Evolutionary conservation across 1,140 invertebrate species (phyloP), one percentile per base, ranked within the genome.

Genomic region (Bombus difficillimus): DNA sequence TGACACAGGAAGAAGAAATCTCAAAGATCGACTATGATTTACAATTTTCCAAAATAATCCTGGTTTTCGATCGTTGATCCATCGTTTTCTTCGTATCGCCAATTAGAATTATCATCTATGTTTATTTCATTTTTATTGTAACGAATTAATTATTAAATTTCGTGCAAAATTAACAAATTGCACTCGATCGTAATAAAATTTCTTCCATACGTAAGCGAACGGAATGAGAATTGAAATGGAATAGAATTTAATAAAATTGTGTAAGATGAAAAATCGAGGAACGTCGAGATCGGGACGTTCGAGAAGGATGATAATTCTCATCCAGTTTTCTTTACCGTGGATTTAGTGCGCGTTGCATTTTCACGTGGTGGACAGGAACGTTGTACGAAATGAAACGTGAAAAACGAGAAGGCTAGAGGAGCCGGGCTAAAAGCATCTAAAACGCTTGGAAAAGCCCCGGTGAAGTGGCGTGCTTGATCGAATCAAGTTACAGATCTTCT

Each of bases 351-450:
- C 34, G 39, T 77, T 57, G 34, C n/a, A 18, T 47, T 41, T 77
- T 69, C 39, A 13, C 39, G 37, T 5, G 73, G 12, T 12, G 18
- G 34, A 22, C 53, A 34, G 64, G 43, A 34, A 78, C 68, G 66
- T 78, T 25, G 81, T 39, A 68, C 5, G 59, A 47, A 77, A 68
- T 47, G 83, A 79, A 59, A 79, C 75, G 53, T 47, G 76, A 84
- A 79, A 79, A 69, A 62, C 68, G 66, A 72, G 76, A 53, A 43
- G 68, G 22, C 39, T 18, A 39, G 34, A 53, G 53, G 12, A 47
- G 43, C 53, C n/a, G 15, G 34, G 80, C 68, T 90, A 90, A 90
- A 90, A 90, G 89, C 89, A 72, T 86, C 89, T 87, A 76, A 86
- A 86, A 90, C 76, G 69, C 37, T 69, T 77, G 53, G 64, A 72